Evolutionary conservation across 2,113 vertebrate genomes (phyloP), one percentile per base, ranked within the genome.

Genomic region (Bos indicus): DNA sequence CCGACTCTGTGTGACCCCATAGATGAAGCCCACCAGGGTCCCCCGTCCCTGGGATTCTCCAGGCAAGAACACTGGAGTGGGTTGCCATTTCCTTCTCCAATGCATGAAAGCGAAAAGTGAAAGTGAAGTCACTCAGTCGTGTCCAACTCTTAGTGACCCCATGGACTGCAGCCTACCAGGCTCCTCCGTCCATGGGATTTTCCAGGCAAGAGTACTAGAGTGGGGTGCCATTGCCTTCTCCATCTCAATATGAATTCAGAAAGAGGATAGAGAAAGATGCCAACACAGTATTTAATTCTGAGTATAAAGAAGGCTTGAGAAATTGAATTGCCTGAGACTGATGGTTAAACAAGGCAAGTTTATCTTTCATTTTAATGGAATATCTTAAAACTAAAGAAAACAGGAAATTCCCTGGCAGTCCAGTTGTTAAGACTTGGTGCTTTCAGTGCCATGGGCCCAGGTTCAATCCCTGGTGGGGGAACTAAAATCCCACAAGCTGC

Each of bases 321-420:
- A 56, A 26, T 28, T 28, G 46, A 60, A 87, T 51, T 52, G 9
- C 46, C 56, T 67, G 12, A 94, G 9, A 57, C 9, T 0, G 2
- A 74, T 40, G 10, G 67, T 74, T 71, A 83, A 90, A 71, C 36
- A 94, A 56, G 54, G 30, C 51, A 95, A 51, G 16, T 1, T 33
- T 81, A 51, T 33, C 82, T 82, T 94, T 71, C 36, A 90, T 88
- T 90, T 96, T 84, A 90, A 85, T 28, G 8, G 43, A 33, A 0
- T 92, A 54, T 82, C 52, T 88, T 97, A 96, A 97, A 94, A 74
- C 51, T 81, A 77, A 67, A 54, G 74, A 88, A 93, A 92, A 64
- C 81, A n/a, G 46, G 28, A 51, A 80, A 81, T 81, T 81, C 28
- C 78, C 28, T 81, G 46, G 28, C 16, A 19, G 28, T 51, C 46